A percentile compares a stretch with the other conserved stretches of the same genome.
Evolutionary conservation across 2,113 vertebrate genomes (phyloP).

Genomic region (Aplodontia rufa): DNA sequence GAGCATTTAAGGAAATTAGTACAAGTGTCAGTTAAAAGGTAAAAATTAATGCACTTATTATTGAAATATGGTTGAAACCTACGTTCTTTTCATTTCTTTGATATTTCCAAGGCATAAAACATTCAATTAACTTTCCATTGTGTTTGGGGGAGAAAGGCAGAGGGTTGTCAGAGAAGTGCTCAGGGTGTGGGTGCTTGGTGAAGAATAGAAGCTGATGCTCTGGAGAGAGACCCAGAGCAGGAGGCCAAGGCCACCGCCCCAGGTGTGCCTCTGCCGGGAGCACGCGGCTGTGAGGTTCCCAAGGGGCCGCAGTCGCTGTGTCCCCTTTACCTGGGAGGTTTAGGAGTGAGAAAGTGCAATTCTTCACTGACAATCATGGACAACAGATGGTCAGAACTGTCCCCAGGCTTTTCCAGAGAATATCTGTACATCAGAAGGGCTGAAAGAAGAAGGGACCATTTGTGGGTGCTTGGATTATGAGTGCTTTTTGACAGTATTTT

Average conservation of each 20-base stretch:
- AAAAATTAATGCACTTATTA: conserved; percentile 90
- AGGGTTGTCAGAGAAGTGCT: conserved; percentile 80
- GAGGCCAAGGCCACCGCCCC: background rate
- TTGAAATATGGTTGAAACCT: conserved; percentile 89
- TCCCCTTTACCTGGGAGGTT: background rate
- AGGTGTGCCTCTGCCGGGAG: background rate
- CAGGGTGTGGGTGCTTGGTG: conserved; percentile 77
- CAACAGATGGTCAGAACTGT: accelerated
- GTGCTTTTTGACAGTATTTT: background rate
- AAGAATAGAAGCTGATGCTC: conserved; percentile 40
- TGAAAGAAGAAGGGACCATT: background rate
- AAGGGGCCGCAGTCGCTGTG: accelerated
- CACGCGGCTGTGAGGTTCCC: background rate
- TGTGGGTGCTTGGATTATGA: background rate
- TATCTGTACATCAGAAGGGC: accelerated
- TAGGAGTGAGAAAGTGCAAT: accelerated
- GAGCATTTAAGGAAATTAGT: conserved; percentile 91
- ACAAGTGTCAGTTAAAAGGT: conserved; percentile 91
- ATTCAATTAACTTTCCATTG: conserved; percentile 90
- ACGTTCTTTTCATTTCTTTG: conserved; percentile 89
- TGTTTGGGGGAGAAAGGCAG: conserved; percentile 82
- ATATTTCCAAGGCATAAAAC: conserved; percentile 88
- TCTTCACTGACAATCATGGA: background rate
- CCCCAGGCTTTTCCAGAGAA: background rate
- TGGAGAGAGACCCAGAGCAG: conserved; percentile 29